Evolutionary conservation across 1,140 invertebrate species (phyloP).

Genomic region (Melipona quadrifasciata): DNA sequence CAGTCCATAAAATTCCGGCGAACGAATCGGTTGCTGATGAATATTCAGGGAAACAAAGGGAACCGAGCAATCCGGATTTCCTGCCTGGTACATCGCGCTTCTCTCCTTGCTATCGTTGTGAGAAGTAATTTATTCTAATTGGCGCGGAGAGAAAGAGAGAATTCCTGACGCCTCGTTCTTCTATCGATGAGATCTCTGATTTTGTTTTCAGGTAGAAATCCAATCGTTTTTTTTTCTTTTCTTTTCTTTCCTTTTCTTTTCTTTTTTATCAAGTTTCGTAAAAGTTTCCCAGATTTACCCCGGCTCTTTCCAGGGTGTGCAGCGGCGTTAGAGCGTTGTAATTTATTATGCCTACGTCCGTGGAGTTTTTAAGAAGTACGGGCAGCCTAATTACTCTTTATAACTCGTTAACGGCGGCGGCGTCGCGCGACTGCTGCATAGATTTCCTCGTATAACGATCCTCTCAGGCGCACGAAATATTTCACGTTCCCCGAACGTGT

Average conservation of each 20-base stretch:
- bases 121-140: slow-evolving; percentile 45
- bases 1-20: slow-evolving; percentile 15
- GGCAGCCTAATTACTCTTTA: slow-evolving; percentile 28
- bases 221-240: no score
- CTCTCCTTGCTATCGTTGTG: slow-evolving; percentile 11
- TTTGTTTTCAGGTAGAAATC: background rate
- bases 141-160: background rate
- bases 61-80: slow-evolving; percentile 38
- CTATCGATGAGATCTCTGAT: background rate
- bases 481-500: slow-evolving; percentile 12
- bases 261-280: background rate
- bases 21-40: slow-evolving; percentile 42
- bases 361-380: slow-evolving; percentile 3
- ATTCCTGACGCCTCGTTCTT: background rate
- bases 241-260: background rate
- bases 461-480: slow-evolving; percentile 2
- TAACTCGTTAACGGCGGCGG: slow-evolving; percentile 9
- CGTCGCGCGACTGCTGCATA: slow-evolving; percentile 3
- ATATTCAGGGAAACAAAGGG: slow-evolving; percentile 47
- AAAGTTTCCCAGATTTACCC: background rate
- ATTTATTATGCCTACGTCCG: slow-evolving; percentile 9
- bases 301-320: background rate
- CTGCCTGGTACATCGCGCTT: slow-evolving; percentile 18
- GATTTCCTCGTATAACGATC: slow-evolving; percentile 2
- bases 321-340: background rate